Evolutionary conservation across 2,113 vertebrate genomes (phyloP).

Genomic region (Capreolus pygargus): DNA sequence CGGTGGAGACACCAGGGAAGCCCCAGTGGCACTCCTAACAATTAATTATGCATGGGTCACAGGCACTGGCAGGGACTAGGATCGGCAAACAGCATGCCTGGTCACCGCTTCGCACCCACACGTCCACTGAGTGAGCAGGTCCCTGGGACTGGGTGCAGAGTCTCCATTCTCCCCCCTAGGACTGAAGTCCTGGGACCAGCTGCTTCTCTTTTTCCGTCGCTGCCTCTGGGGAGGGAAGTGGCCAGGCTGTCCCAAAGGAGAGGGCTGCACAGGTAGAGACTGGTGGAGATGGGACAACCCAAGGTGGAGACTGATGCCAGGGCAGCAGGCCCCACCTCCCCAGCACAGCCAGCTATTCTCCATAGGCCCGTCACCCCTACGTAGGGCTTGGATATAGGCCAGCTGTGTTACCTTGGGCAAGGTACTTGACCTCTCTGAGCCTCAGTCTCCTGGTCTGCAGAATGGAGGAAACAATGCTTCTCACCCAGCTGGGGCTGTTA

Average conservation of each 20-base stretch:
- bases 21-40: background rate
- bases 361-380: too few relatives aligned
- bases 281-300: background rate
- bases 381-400: background rate
- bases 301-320: background rate
- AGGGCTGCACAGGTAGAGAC: background rate
- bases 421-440: background rate
- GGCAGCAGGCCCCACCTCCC: background rate
- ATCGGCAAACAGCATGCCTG: background rate
- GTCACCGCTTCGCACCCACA: background rate
- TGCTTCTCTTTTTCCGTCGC: background rate
- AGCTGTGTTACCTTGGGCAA: background rate
- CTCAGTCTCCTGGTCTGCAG: background rate
- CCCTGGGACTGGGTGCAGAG: background rate
- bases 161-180: background rate
- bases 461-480: background rate
- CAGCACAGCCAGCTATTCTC: too few relatives aligned
- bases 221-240: background rate
- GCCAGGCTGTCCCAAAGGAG: background rate
- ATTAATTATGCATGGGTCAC: background rate
- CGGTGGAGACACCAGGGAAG: background rate
- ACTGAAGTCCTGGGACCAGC: background rate
- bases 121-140: accelerated
- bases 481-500: background rate
- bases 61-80: background rate